Evolutionary conservation across 2,797 vertebrate species (phyloP), one percentile per base, ranked within the genome.

Genomic region (Strix occidentalis): DNA sequence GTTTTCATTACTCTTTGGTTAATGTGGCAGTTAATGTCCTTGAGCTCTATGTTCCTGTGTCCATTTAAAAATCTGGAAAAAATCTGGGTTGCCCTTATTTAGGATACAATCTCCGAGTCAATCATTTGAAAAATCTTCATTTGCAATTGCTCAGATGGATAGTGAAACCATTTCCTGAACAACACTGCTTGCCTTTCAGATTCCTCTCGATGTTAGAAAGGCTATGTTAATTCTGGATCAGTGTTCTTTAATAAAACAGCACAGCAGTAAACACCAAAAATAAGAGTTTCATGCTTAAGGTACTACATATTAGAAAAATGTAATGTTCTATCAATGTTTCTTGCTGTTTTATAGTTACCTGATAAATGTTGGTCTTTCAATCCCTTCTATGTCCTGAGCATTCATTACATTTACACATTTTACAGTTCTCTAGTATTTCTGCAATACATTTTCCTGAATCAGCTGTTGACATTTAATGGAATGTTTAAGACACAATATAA

Each of bases 381-480:
- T 97, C 95, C 97, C 90, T 95, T 96, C 95, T 97, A 84, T 84
- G 95, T 96, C 92, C 94, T 95, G 77, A 97, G 91, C 94, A 96
- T 97, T 97, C 96, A 96, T 97, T 97, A 98, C 93, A 94, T 95
- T 97, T 96, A 98, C 95, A 97, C 89, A 91, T 98, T 98, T 98
- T 97, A 98, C 91, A 97, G 91, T 93, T 98, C 97, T 97, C 92
- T 96, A 96, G 97, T 98, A 98, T 98, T 98, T 98, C 95, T 93
- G 96, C 96, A 97, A 98, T 98, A 98, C 96, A 96, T 98, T 98
- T 98, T 97, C 98, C 98, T 98, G 98, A 98, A 98, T 98, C 97
- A 82, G 97, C 97, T 98, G 98, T 98, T 98, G 98, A 98, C 97
- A 98, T 98, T 98, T 98, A 98, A 98, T 98, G 97, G 97, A 98